A percentile compares a stretch with the other conserved stretches of the same genome.
These are phyloP conservation scores for Drosophila atroscutellata DNA, from an alignment of 2,888 invertebrate genomes.

Conservation along the genomic window DNA sequence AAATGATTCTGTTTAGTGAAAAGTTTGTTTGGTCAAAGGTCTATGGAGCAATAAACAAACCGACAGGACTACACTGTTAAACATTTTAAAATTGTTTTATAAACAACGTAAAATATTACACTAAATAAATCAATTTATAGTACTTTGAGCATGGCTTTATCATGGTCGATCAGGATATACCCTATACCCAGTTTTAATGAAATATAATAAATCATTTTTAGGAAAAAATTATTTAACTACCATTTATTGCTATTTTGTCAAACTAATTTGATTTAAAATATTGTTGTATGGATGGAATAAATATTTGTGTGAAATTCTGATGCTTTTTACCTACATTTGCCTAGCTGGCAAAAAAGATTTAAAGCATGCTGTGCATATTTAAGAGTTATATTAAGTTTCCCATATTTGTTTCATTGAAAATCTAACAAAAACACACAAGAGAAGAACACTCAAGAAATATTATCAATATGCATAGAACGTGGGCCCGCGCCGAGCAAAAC, in stretches of 20 bases:
- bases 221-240: background rate
- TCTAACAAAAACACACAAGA: conserved; percentile 6
- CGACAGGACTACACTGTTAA: background rate
- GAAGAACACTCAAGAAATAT: background rate
- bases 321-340: background rate
- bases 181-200: background rate
- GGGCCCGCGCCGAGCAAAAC: conserved; percentile 39
- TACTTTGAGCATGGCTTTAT: background rate
- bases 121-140: background rate
- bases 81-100: background rate
- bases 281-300: background rate
- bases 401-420: conserved; percentile 22
- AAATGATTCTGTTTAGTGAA: conserved; percentile 10
- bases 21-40: background rate
- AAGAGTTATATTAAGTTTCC: conserved; percentile 14
- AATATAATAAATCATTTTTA: background rate
- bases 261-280: background rate
- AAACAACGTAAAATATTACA: background rate
- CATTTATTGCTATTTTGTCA: background rate
- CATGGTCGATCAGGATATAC: background rate
- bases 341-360: background rate
- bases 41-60: conserved; percentile 7
- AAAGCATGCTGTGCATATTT: conserved; percentile 36
- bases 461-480: conserved; percentile 30
- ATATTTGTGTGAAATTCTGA: background rate